These are phyloP conservation scores for Prunella strophiata DNA, from an alignment of 2,797 vertebrate genomes.

Conservation along the genomic window DNA sequence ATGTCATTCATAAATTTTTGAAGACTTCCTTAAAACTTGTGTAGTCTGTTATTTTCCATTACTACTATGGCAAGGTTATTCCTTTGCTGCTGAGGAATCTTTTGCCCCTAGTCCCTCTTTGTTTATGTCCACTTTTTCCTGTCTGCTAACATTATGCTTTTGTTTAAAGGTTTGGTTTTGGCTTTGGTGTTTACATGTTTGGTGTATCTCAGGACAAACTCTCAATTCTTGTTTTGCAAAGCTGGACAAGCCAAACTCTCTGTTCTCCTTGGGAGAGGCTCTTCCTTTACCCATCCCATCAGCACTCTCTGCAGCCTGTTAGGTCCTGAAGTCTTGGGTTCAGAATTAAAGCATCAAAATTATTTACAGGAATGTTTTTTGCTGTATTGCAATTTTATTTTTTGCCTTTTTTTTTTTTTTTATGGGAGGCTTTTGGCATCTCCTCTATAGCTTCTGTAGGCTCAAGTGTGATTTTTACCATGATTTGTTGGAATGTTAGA, in stretches of 20 bases:
- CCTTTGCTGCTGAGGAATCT: neutral
- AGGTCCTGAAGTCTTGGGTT: neutral
- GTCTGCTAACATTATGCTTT: neutral
- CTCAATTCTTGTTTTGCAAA: neutral
- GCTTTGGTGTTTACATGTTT: neutral
- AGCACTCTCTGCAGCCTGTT: neutral
- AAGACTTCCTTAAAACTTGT: neutral
- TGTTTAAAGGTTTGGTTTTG: neutral
- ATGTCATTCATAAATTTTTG: neutral
- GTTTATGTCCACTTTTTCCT: neutral
- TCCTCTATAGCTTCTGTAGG: neutral
- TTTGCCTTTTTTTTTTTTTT: neutral
- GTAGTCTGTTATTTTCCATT: neutral
- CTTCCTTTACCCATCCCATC: neutral
- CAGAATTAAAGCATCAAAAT: neutral
- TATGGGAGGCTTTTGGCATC: neutral
- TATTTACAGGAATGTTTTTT: neutral
- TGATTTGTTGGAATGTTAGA: neutral
- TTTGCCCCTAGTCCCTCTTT: fast-evolving
- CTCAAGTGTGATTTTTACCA: neutral
- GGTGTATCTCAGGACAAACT: neutral
- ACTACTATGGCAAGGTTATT: neutral
- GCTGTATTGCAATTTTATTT: neutral
- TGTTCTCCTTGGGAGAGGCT: neutral
- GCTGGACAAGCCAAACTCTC: neutral